Percentiles rank a stretch among this genome's conserved stretches.
phyloP scores from a whole-genome alignment of 2,797 vertebrate species.

The Centroberyx gerrardi region DNA sequence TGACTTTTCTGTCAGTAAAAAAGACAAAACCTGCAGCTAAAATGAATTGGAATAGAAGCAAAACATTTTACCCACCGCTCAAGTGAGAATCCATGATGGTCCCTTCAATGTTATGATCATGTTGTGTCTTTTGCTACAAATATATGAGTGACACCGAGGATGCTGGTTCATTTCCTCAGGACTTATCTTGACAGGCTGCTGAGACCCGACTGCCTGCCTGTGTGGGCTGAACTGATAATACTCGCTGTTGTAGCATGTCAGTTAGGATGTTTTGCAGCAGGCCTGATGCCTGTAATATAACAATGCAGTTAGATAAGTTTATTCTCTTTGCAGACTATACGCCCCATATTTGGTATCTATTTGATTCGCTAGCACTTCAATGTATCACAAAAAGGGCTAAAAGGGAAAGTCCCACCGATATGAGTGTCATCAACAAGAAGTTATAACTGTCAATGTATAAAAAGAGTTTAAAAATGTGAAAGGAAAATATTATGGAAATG shows the following conservation, averaged over 20 bases:
- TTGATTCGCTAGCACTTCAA: no score
- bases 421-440: not conserved
- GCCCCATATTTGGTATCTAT: no score
- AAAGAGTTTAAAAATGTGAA: no score
- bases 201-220: slow-evolving; percentile 13
- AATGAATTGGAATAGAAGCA: slow-evolving; percentile 2
- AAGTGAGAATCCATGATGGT: slow-evolving; percentile 53
- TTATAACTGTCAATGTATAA: not conserved
- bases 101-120: not conserved
- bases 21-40: not conserved
- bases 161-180: slow-evolving; percentile 68
- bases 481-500: no score
- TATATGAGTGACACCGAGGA: slow-evolving; percentile 22
- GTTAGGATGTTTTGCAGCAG: not conserved
- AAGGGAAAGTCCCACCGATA: no score
- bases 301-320: not conserved
- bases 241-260: not conserved
- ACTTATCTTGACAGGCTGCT: slow-evolving; percentile 61
- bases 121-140: not conserved
- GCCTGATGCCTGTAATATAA: not conserved
- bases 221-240: slow-evolving; percentile 24
- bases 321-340: no score
- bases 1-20: not conserved
- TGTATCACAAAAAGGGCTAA: no score
- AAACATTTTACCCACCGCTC: slow-evolving; percentile 67